Evolutionary conservation across 2,797 vertebrate genomes (phyloP).

Genomic region (Cossypha polioptera): DNA sequence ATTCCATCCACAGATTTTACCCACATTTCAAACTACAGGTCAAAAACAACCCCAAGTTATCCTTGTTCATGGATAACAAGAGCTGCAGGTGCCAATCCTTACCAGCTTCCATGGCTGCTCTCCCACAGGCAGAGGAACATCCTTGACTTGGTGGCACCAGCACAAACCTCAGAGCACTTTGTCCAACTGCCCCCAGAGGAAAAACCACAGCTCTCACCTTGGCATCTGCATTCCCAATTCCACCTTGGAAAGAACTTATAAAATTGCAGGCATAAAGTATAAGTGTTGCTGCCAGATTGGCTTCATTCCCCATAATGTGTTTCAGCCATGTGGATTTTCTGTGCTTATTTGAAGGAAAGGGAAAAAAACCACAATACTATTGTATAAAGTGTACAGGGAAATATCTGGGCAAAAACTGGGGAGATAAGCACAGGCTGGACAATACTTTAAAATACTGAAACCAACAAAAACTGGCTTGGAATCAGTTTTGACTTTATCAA

Average conservation of each 20-base stretch:
- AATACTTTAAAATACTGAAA: slow-evolving; percentile 14
- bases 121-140: background rate
- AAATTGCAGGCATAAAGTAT: background rate
- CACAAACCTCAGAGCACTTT: background rate
- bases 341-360: background rate
- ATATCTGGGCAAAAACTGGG: slow-evolving; percentile 12
- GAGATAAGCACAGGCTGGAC: slow-evolving; percentile 37
- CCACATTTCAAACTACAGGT: background rate
- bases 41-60: background rate
- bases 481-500: background rate
- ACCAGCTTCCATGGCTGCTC: background rate
- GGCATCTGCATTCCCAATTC: background rate
- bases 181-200: background rate
- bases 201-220: background rate
- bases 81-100: background rate
- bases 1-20: background rate
- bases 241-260: background rate
- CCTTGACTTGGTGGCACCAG: background rate
- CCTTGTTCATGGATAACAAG: background rate
- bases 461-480: slow-evolving; percentile 7
- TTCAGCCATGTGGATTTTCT: background rate
- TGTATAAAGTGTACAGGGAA: slow-evolving; percentile 45
- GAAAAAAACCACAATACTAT: background rate
- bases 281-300: background rate
- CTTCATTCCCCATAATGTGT: background rate